A percentile compares a stretch with the other conserved stretches of the same genome.
Evolutionary conservation across 2,888 invertebrate genomes (phyloP).

Genomic region (Catonia carolina): DNA sequence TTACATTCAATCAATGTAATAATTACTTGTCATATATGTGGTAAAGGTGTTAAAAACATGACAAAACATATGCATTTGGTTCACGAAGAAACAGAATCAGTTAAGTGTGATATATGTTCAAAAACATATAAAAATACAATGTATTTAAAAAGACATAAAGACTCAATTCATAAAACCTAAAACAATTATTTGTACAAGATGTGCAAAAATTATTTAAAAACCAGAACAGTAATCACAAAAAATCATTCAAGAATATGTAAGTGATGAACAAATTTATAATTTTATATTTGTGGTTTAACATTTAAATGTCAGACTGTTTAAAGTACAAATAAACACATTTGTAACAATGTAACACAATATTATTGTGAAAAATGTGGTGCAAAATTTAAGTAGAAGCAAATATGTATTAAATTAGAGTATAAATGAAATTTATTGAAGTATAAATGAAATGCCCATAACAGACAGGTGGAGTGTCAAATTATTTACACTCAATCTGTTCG

Average conservation of each 20-base stretch:
- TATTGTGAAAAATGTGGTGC: neutral
- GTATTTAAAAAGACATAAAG: no score
- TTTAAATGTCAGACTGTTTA: neutral
- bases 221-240: neutral
- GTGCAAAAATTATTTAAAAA: neutral
- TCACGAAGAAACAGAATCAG: no score
- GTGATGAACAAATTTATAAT: neutral
- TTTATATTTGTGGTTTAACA: neutral
- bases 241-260: neutral
- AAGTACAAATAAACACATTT: neutral
- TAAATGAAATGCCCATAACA: no score
- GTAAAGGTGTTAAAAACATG: no score
- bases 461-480: no score
- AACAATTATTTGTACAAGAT: neutral
- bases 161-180: no score
- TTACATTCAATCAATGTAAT: no score
- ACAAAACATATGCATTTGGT: no score
- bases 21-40: no score
- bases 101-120: conserved; percentile 7
- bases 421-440: no score
- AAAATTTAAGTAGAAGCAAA: neutral
- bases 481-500: no score
- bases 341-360: neutral
- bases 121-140: neutral
- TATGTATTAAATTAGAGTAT: neutral